Base-by-base conservation (phyloP, 1,140 invertebrate species). In the Daktulosphaira vitifoliae region DNA sequence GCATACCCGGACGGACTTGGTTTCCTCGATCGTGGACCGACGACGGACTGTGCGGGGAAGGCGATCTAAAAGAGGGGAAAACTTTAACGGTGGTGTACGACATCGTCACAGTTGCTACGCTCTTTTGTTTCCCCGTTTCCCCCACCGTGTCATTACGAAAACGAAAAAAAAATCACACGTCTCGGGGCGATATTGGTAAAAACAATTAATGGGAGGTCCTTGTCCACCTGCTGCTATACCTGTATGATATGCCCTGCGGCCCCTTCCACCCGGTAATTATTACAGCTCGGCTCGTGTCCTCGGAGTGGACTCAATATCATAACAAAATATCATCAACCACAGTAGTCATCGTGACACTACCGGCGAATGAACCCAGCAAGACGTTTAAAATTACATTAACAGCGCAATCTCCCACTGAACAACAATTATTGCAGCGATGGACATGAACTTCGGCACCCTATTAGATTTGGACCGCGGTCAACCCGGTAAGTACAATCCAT, bases 41-140 rank as follows among this genome's bases (percentile, higher is more conserved):
- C 16, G 50, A 18, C 23, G 50, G 3, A 6, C 29, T 33, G 29
- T 6, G 29, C 5, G 29, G 29, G 29, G 29, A 33, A 33, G 29
- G 29, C 11, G n/a, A n/a, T n/a, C n/a, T n/a, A 38, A 38, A 39
- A 53, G 15, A n/a, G 15, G 13, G 0, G n/a, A 46, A 46, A 59
- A 44, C 54, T 46, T 44, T 46, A 46, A 59, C 54, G 54, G 9
- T 46, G 54, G 54, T 44, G 23, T 38, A 22, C 53, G 37, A 56
- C 53, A 4, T 42, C 52, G 38, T 42, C 13, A 53, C 11, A 15
- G 16, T 6, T 9, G 3, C 38, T n/a, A 37, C 33, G 33, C 6
- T 13, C 33, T 5, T 37, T 7, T 37, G 6, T 7, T 37, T 37
- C 13, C 13, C 5, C 15, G 11, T 3, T n/a, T 11, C n/a, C 15